Evolutionary conservation across 2,888 invertebrate genomes (phyloP), one percentile per base, ranked within the genome.

Genomic region (Lottia gigantea): DNA sequence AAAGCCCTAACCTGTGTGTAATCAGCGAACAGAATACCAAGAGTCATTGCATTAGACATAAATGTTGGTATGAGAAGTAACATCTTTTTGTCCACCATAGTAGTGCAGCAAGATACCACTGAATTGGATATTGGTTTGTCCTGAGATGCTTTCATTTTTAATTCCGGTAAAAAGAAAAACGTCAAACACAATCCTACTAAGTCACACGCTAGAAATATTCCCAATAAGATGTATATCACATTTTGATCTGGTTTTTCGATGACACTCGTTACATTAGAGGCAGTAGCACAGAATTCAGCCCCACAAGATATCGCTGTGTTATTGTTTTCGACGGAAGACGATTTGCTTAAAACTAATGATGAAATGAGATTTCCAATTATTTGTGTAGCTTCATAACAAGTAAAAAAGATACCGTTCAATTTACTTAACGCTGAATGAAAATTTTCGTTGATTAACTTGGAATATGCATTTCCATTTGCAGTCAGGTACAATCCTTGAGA

Each of bases 301-400:
- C 78, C 80, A 2, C 85, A 84, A 68, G 84, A 84, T 19, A 19
- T 67, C 40, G 12, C 16, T 6, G 64, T 49, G 6, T 72, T 64
- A 25, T 70, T 68, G 7, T 25, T n/a, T 15, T 66, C 63, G 16
- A 74, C 72, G 55, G 76, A 76, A 11, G 62, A 12, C 4, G 76
- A 77, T 67, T 75, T 75, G 14, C 76, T 77, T n/a, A 85, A 75
- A 8, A 84, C 79, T 11, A 78, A 67, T 19, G 84, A 82, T 16
- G 85, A 83, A 14, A 85, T 74, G 14, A 84, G 67, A 69, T 85
- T 82, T 47, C 84, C 85, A 40, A 80, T 79, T 8, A 85, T 80
- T 61, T 83, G 82, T 2, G 82, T 83, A 16, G 79, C 78, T 74
- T 82, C 83, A 46, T 78, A 80, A 62, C 82, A 74, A 4, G 78